Evolutionary conservation across 2,797 vertebrate genomes (phyloP).

Genomic region (Trachurus trachurus): DNA sequence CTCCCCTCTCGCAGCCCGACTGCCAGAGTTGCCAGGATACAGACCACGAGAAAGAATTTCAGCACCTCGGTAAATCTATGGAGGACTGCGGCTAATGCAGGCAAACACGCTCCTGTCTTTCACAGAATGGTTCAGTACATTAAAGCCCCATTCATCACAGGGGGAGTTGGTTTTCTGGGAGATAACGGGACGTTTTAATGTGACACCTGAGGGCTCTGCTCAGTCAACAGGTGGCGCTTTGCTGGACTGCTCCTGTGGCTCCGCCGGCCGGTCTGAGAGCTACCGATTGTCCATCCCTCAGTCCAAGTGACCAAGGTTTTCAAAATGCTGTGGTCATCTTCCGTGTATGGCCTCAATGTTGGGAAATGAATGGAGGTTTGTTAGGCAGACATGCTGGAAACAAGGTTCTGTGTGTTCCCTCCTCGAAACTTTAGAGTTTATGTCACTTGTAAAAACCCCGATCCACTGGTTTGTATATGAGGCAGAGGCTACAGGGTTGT

Average conservation of each 20-base stretch:
- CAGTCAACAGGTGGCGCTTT: constrained; percentile 62
- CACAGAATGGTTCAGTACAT: constrained; percentile 68
- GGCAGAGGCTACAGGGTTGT: constrained; percentile 65
- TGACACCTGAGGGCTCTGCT: constrained; percentile 42
- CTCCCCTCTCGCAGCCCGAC: constrained; percentile 46
- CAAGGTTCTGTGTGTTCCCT: constrained; percentile 71
- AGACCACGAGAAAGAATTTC: constrained; percentile 77
- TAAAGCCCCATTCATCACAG: constrained; percentile 68
- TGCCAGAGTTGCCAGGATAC: constrained; percentile 80
- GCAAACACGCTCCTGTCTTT: constrained; percentile 65
- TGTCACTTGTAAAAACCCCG: constrained; percentile 76
- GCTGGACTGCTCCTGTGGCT: constrained; percentile 20
- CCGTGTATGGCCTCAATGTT: constrained; percentile 76
- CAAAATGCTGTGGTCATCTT: constrained; percentile 77
- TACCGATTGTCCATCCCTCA: constrained; percentile 63
- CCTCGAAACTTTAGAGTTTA: constrained; percentile 74
- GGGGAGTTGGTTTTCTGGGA: constrained; percentile 33
- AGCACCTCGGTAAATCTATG: constrained; percentile 74
- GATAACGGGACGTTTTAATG: constrained; percentile 29
- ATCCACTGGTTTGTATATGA: constrained; percentile 66
- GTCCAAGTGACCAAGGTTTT: constrained; percentile 64
- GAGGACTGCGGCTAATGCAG: constrained; percentile 62
- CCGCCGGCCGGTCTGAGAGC: constrained; percentile 53
- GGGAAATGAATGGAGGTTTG: constrained; percentile 79
- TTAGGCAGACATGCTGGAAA: constrained; percentile 66